These are phyloP conservation scores for Gallinago paraguaiae DNA, from an alignment of 2,113 vertebrate species.

Conservation along the genomic window DNA sequence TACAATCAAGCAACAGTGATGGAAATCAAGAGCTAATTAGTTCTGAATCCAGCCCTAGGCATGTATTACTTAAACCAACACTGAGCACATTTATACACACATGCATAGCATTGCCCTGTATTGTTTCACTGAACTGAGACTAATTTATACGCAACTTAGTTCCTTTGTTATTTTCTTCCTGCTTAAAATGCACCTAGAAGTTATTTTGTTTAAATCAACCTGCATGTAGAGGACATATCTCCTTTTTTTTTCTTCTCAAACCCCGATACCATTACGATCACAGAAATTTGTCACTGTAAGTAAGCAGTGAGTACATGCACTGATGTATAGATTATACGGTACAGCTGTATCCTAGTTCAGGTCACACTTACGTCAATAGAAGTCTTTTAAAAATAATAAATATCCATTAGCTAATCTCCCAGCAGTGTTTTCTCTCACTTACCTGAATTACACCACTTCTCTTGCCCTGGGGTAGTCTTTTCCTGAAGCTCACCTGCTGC, in stretches of 20 bases:
- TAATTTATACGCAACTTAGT: not conserved
- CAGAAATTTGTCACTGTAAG: not conserved
- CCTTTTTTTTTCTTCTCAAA: not conserved
- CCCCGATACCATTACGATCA: not conserved
- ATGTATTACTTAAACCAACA: not conserved
- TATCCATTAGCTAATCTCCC: not conserved
- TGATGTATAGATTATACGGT: fast-evolving
- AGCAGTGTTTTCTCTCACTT: not conserved
- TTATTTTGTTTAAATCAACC: not conserved
- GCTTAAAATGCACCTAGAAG: not conserved
- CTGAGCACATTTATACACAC: not conserved
- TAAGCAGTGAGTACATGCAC: not conserved
- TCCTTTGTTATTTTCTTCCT: not conserved
- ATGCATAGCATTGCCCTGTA: not conserved
- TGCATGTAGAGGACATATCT: not conserved
- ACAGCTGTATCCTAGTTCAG: not conserved
- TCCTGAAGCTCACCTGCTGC: not conserved
- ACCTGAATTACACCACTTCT: constrained; percentile 11
- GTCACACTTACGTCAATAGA: not conserved
- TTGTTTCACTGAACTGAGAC: not conserved
- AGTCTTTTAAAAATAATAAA: not conserved
- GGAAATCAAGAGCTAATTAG: not conserved
- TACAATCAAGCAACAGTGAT: not conserved
- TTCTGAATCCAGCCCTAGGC: not conserved
- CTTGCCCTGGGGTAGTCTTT: not conserved